Evolutionary conservation across 2,113 vertebrate genomes (phyloP).

Genomic region (Rutilus rutilus): DNA sequence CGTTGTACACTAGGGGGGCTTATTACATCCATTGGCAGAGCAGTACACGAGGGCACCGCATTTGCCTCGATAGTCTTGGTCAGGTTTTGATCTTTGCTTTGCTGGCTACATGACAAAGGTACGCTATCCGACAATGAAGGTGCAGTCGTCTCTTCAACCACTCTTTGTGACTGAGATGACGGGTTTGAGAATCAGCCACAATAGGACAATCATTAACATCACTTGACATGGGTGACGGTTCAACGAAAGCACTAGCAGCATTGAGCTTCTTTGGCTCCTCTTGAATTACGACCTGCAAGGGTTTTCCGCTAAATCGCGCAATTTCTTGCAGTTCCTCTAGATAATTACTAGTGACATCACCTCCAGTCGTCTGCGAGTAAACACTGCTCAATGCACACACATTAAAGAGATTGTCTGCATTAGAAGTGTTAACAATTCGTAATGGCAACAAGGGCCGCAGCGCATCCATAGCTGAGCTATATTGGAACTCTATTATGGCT

Average conservation of each 20-base stretch:
- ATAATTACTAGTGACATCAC: not conserved
- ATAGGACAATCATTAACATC: not conserved
- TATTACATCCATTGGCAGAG: not conserved
- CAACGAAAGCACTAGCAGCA: not conserved
- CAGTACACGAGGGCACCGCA: not conserved
- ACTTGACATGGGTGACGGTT: not conserved
- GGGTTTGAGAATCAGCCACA: not conserved
- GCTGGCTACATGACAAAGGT: not conserved
- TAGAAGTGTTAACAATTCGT: not conserved
- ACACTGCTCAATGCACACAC: not conserved
- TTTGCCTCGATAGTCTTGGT: not conserved
- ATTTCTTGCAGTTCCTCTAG: not conserved
- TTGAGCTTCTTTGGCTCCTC: not conserved
- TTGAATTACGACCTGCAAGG: not conserved
- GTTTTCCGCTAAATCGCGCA: not conserved
- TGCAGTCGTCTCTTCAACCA: not conserved
- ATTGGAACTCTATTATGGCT: not conserved
- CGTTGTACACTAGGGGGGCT: not conserved
- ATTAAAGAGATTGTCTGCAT: not conserved
- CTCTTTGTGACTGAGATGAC: not conserved
- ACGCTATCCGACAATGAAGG: not conserved
- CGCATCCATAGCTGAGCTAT: not conserved
- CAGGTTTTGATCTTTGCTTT: not conserved
- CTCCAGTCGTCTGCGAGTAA: not conserved
- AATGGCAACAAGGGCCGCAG: not conserved